These are phyloP conservation scores for Phytoseiulus persimilis DNA, from an alignment of 2,888 invertebrate genomes.

Conservation along the genomic window DNA sequence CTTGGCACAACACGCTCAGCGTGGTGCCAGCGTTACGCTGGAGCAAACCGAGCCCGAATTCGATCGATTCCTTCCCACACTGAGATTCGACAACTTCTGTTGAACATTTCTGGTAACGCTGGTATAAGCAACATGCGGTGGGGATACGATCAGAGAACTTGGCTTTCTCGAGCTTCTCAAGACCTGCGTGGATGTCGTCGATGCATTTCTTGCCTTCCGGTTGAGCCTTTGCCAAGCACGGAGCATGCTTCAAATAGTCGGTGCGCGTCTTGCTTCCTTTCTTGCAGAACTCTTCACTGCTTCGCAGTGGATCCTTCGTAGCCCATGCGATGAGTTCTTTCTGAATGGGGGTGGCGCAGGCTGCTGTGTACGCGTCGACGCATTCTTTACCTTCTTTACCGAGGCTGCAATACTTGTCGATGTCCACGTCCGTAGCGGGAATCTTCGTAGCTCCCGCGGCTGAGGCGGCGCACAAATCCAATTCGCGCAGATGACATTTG, in stretches of 20 bases:
- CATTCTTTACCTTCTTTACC: conserved; percentile 7
- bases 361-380: not conserved
- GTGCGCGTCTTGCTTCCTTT: not conserved
- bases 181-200: conserved; percentile 12
- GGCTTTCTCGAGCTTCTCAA: conserved; percentile 11
- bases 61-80: not conserved
- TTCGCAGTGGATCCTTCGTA: conserved; percentile 8
- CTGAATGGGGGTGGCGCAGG: not conserved
- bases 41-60: not conserved
- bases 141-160: conserved; percentile 21
- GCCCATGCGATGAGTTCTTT: not conserved
- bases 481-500: conserved; percentile 9
- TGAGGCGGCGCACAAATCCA: conserved; percentile 23
- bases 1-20: not conserved
- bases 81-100: not conserved
- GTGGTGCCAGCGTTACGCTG: not conserved
- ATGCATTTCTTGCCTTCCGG: conserved; percentile 15
- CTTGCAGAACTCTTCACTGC: conserved; percentile 16
- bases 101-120: conserved; percentile 13
- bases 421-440: conserved; percentile 16
- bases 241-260: conserved; percentile 9
- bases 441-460: not conserved
- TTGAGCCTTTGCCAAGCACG: conserved; percentile 18
- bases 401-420: conserved; percentile 9
- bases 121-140: conserved; percentile 11